phyloP scores from a whole-genome alignment of 2,113 vertebrate genomes.

The Vulpes lagopus region DNA sequence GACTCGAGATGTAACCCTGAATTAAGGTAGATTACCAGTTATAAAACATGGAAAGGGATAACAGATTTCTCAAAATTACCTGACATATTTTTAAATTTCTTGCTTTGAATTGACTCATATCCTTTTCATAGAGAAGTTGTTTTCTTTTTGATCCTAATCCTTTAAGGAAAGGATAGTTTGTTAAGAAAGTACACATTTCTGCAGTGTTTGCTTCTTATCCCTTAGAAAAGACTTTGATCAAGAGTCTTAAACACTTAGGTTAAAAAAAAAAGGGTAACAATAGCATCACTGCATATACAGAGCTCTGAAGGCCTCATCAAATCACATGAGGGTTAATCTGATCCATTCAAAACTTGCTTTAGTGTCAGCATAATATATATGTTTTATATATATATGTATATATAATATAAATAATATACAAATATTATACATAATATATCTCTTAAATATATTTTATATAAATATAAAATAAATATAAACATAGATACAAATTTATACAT shows the following conservation, averaged over 20 bases:
- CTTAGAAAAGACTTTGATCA: constrained; percentile 12
- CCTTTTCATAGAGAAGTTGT: not conserved
- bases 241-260: not conserved
- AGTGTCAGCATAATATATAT: not conserved
- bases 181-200: not conserved
- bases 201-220: not conserved
- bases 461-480: not conserved
- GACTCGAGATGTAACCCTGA: not conserved
- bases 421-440: not conserved
- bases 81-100: not conserved
- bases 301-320: not conserved
- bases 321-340: not conserved
- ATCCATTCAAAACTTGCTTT: not conserved
- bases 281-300: not conserved
- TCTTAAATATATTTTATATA: not conserved
- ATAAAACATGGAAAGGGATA: not conserved
- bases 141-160: constrained; percentile 6
- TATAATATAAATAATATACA: not conserved
- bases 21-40: constrained; percentile 35
- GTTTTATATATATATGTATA: not conserved
- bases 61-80: not conserved
- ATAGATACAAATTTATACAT: not conserved
- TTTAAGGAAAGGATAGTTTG: not conserved
- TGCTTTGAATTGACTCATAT: not conserved
- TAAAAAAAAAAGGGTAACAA: not conserved